These are phyloP conservation scores for Tinamus major DNA, from an alignment of 2,797 vertebrate genomes.

Conservation along the genomic window DNA sequence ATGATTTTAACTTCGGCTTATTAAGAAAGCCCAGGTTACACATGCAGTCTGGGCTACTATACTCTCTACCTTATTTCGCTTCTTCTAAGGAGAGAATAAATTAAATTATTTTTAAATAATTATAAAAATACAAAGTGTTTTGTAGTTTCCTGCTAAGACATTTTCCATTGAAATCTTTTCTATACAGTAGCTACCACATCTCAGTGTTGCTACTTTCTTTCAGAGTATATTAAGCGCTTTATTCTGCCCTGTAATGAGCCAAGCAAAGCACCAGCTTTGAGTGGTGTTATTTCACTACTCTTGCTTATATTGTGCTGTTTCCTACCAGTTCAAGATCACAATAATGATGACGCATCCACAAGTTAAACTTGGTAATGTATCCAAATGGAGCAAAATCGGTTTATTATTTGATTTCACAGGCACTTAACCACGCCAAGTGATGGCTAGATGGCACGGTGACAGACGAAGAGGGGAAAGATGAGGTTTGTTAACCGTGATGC, in stretches of 20 bases:
- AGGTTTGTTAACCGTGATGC: background rate
- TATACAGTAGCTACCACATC: background rate
- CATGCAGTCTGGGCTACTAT: background rate
- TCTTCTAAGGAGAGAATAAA: background rate
- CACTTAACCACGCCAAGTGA: background rate
- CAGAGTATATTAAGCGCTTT: background rate
- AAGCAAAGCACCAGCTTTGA: background rate
- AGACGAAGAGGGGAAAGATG: constrained; percentile 24
- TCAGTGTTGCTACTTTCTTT: background rate
- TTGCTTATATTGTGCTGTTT: constrained; percentile 15
- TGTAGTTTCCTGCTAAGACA: background rate
- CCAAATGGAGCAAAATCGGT: constrained; percentile 26
- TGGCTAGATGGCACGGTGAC: constrained; percentile 18
- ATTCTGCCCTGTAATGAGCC: background rate
- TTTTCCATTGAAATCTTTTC: background rate
- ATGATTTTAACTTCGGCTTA: constrained; percentile 22
- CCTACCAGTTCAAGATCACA: background rate
- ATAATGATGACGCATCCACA: constrained; percentile 12
- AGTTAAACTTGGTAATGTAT: constrained; percentile 32
- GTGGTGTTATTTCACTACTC: background rate
- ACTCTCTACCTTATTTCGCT: background rate
- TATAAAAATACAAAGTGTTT: background rate
- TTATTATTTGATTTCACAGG: constrained; percentile 57
- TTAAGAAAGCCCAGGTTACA: constrained; percentile 30
- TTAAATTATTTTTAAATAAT: background rate